A percentile compares a stretch with the other conserved stretches of the same genome.
phyloP scores from a whole-genome alignment of 2,888 invertebrate genomes.

The Nomada lathburiana region DNA sequence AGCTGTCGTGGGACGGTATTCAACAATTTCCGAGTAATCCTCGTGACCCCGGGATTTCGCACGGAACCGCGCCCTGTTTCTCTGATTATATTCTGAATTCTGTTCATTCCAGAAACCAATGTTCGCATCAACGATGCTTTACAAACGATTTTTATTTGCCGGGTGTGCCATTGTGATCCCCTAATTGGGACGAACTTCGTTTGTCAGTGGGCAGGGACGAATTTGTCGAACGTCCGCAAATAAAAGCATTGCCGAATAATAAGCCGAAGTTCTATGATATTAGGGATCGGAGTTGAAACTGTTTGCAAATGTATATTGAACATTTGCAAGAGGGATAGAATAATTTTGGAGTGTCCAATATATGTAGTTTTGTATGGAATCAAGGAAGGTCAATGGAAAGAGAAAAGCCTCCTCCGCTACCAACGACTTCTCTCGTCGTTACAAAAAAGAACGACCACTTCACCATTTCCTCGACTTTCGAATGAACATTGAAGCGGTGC shows the following conservation, averaged over 20 bases:
- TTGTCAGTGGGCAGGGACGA: background rate
- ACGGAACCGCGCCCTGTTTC: constrained; percentile 5
- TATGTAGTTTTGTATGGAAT: background rate
- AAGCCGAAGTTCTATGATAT: background rate
- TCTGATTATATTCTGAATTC: background rate
- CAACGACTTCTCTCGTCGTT: background rate
- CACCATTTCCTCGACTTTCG: constrained; percentile 3
- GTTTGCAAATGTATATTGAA: background rate
- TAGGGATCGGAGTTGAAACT: background rate
- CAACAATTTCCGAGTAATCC: constrained; percentile 51
- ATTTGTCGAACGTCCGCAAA: background rate
- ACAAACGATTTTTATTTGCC: background rate
- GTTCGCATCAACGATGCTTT: background rate
- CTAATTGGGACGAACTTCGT: background rate
- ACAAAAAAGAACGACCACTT: background rate
- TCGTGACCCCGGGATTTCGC: constrained; percentile 33
- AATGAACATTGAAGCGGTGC: background rate
- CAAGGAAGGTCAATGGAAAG: constrained; percentile 10
- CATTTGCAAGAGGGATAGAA: too few species aligned
- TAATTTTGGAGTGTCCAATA: background rate
- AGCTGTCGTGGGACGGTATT: constrained; percentile 43
- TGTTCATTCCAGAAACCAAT: background rate
- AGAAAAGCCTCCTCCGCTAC: background rate
- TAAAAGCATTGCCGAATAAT: background rate
- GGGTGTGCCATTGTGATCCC: background rate